Conservation (phyloP, 2,888 invertebrate genomes). For the Acholoe squamosa region DNA sequence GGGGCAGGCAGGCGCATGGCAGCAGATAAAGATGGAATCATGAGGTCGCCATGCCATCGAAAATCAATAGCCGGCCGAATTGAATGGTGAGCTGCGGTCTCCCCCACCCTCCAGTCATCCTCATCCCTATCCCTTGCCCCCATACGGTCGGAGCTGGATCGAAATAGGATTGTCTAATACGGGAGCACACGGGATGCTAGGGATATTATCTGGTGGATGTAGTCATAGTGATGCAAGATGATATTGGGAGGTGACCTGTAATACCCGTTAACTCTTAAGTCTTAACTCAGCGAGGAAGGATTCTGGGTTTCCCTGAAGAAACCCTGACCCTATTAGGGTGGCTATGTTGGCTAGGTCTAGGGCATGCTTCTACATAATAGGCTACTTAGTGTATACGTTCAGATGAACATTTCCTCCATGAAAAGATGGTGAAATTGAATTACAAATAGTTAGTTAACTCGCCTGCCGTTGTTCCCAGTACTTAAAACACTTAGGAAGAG, state of each 20-base stretch:
- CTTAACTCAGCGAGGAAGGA: too few species aligned
- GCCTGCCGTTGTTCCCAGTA: too few species aligned
- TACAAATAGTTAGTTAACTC: too few species aligned
- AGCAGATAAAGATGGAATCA: slow-evolving; percentile 59
- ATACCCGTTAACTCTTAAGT: too few species aligned
- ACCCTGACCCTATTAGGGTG: too few species aligned
- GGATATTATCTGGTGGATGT: slow-evolving; percentile 1
- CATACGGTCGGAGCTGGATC: not conserved
- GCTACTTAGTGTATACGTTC: too few species aligned
- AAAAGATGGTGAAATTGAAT: too few species aligned
- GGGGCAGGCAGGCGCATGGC: not conserved
- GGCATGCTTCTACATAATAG: too few species aligned
- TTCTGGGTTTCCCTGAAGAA: too few species aligned
- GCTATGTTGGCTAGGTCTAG: too few species aligned
- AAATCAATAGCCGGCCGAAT: slow-evolving; percentile 39
- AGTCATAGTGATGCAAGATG: not conserved
- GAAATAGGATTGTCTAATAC: slow-evolving; percentile 34
- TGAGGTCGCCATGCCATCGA: slow-evolving; percentile 54
- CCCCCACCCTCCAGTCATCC: slow-evolving; percentile 15
- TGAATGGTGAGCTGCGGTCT: slow-evolving; percentile 28
- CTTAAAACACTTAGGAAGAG: too few species aligned
- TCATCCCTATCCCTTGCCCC: not conserved
- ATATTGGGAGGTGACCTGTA: not conserved
- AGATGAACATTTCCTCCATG: too few species aligned
- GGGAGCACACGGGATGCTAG: slow-evolving; percentile 14